Base-by-base conservation (phyloP, 2,797 vertebrate species). In the Percopsis omiscomaycus region DNA sequence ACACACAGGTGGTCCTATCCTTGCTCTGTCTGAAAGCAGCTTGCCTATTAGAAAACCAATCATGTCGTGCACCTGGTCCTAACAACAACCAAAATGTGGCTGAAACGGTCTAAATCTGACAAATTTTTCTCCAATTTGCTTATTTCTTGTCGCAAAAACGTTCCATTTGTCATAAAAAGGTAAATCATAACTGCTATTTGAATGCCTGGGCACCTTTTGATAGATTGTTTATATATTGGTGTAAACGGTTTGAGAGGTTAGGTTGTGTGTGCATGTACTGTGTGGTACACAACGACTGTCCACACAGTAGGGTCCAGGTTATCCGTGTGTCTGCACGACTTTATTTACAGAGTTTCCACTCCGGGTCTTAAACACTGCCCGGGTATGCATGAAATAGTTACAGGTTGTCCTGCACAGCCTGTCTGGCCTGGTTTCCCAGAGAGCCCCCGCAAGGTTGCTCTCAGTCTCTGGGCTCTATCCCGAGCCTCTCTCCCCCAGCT, bases 1-100 rank as follows among this genome's bases (percentile, higher is more conserved):
- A 63, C 66, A 42, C 49, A 62, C 32, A 87, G 82, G 83, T 85
- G 84, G 82, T 73, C 62, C 49, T 64, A 74, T 75, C 61, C 68
- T 64, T 5, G 1, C 42, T 57, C 69, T 63, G 71, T 82, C 70
- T 79, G 68, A 59, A 59, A 63, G 73, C 80, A 84, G 44, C 69
- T 60, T 62, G 73, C 66, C 72, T 74, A 78, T 89, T 89, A 88
- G 80, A 82, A 86, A 89, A 84, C 80, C 85, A 89, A 88, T 88
- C 86, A 88, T 71, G 58, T 50, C 66, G 61, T 84, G 83, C 86
- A 89, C 85, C 88, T 89, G 85, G 74, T 83, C 74, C 82, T 75
- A 64, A 78, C 59, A 51, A 56, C 5, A 1, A 12, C 6, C 30
- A n/a, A 52, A 50, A 69, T 69, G 70, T 76, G 62, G 15, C 46